Evolutionary conservation across 1,140 invertebrate species (phyloP), one percentile per base, ranked within the genome.

Genomic region (Charaxes varanes): DNA sequence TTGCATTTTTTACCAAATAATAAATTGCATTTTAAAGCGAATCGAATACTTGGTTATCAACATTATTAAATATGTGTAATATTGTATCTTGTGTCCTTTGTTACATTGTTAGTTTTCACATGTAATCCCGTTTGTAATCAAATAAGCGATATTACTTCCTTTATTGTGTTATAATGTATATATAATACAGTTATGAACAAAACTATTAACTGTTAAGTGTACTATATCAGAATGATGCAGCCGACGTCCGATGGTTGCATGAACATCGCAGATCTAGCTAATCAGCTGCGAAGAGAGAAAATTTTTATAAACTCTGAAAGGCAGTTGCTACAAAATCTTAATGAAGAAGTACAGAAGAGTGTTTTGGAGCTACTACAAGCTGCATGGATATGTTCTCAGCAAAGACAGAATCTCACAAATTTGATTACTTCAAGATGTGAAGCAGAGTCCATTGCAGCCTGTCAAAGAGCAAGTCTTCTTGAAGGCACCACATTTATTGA

Each of bases 361-460:
- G 67, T 73, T 3, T 41, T 77, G 43, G 81, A 85, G 32, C 49
- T 85, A 26, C 62, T 84, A 13, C 91, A 96, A 71, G 87, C 92
- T 50, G 91, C 95, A 15, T 98, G 95, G 94, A 90, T 97, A 36
- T 93, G 92, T 24, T 90, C 93, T 2, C 93, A 96, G 71, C 94
- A 98, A 73, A 88, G 94, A 48, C 87, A 93, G 18, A 95, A 94
- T 70, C 85, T 97, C 2, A 92, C 95, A 57, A 89, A 89, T 45
- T 77, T 98, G 41, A 90, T 97, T 28, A 86, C 92, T 8, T 89
- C 91, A 4, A 86, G 89, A 44, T 89, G 90, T 17, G 92, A 94
- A 62, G 89, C 89, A 18, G 89, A 92, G 17, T 91, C 92, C 1
- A 87, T 90, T 33, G 85, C 88, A 17, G 94, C 91, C 62, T 94